Evolutionary conservation across 2,113 vertebrate species (phyloP).

Genomic region (Australoheros scitulus): DNA sequence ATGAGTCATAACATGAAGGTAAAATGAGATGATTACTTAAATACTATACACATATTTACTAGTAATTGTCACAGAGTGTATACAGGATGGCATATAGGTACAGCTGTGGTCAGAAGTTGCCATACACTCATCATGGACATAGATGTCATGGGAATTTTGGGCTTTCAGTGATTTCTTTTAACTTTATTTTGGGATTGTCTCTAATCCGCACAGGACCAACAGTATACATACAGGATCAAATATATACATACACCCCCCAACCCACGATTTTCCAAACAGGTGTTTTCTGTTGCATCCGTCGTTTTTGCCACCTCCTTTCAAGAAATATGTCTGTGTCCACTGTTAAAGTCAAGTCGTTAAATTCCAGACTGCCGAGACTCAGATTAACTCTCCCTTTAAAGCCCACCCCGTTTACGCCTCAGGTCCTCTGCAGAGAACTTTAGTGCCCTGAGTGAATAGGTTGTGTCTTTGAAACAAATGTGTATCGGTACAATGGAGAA

Average conservation of each 20-base stretch:
- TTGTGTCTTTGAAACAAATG: conserved; percentile 64
- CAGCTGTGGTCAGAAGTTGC: too few species aligned
- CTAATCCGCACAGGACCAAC: too few species aligned
- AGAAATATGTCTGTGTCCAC: background rate
- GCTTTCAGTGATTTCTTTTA: too few species aligned
- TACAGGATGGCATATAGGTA: background rate
- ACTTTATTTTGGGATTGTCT: too few species aligned
- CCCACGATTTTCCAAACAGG: background rate
- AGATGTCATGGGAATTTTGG: too few species aligned
- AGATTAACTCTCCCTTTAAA: conserved; percentile 46
- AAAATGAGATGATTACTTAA: background rate
- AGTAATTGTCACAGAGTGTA: background rate
- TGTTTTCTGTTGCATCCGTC: background rate
- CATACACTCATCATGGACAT: too few species aligned
- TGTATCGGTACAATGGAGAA: conserved; percentile 47
- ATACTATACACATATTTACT: background rate
- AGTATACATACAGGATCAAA: too few species aligned
- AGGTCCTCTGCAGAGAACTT: conserved; percentile 6
- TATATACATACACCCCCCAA: too few species aligned
- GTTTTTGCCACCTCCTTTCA: background rate
- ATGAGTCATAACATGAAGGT: background rate
- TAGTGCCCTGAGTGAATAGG: conserved; percentile 28
- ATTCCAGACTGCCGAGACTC: conserved; percentile 10
- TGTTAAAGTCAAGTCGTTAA: conserved; percentile 19
- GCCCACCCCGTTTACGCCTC: conserved; percentile 18